Percentiles rank a stretch among this genome's conserved stretches.
phyloP scores from a whole-genome alignment of 2,888 invertebrate species.

The Lysandra bellargus region DNA sequence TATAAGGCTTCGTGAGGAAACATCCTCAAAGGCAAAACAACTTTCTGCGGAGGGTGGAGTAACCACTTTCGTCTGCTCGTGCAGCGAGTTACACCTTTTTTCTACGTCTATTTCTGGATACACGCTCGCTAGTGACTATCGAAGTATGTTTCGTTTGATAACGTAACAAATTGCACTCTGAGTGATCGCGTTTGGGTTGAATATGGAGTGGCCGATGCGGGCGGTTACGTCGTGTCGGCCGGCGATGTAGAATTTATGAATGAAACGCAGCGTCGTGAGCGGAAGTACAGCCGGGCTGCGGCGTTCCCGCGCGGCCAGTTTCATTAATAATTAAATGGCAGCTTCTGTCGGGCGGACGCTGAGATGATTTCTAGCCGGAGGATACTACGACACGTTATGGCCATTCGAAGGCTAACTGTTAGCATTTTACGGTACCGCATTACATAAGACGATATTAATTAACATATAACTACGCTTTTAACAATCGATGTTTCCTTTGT shows the following conservation, averaged over 20 bases:
- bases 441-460: neutral
- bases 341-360: conserved; percentile 75
- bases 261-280: conserved; percentile 78
- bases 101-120: conserved; percentile 68
- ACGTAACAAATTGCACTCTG: conserved; percentile 48
- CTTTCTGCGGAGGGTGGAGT: conserved; percentile 69
- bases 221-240: conserved; percentile 49
- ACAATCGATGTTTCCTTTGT: neutral
- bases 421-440: conserved; percentile 15
- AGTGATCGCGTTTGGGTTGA: conserved; percentile 49
- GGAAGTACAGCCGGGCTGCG: conserved; percentile 76
- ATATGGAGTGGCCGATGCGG: conserved; percentile 45
- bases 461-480: neutral
- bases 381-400: conserved; percentile 2
- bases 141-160: conserved; percentile 31
- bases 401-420: conserved; percentile 26
- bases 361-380: conserved; percentile 71
- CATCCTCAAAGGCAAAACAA: conserved; percentile 72
- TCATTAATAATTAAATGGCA: conserved; percentile 80
- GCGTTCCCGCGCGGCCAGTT: conserved; percentile 77
- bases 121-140: conserved; percentile 44
- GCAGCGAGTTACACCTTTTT: conserved; percentile 72
- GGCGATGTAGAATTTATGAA: conserved; percentile 68
- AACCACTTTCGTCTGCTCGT: conserved; percentile 73
- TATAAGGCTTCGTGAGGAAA: conserved; percentile 58